Base-by-base conservation (phyloP, 2,888 invertebrate genomes). In the Xestia rhomboidea region DNA sequence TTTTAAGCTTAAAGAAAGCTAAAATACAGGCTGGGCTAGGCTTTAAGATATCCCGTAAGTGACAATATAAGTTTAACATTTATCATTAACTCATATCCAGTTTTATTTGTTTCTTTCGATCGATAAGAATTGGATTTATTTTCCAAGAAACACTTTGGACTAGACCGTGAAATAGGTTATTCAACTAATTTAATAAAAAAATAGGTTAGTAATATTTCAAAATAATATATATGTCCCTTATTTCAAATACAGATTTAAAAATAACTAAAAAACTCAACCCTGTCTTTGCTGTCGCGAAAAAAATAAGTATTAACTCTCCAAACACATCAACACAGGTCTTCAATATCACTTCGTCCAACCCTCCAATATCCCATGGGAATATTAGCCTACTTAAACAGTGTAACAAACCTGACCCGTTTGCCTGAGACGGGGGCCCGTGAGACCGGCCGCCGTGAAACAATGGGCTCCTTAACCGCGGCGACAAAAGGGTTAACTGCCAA, bases 301-400 rank as follows among this genome's bases (percentile, higher is more conserved):
- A 60, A 30, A 30, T 8, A 60, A 60, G 30, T 60, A 60, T 60
- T 3, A 60, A 15, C 76, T 74, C 72, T 27, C 71, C 79, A 87
- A 81, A 79, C 79, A 80, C 73, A 57, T 34, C 38, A 64, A 62
- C 60, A 63, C 51, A 51, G 64, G 63, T 76, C 73, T 41, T 80
- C 68, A 69, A 81, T 73, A 77, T 75, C 73, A 78, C 73, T 64
- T 74, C 69, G 30, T 38, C 38, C 73, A 84, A 84, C 89, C 84
- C 84, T 81, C 49, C 77, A 77, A 79, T n/a, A n/a, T 92, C 92
- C 91, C 94, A 92, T 93, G 95, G 94, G 94, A 95, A 94, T 91
- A 90, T 90, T 91, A 91, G 90, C 91, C 91, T 92, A 92, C 90
- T 94, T 91, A 94, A 95, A 96, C 95, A 95, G 91, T 91, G 93